These are phyloP conservation scores for Macrosiphum euphorbiae DNA, from an alignment of 2,888 invertebrate genomes.

Conservation along the genomic window DNA sequence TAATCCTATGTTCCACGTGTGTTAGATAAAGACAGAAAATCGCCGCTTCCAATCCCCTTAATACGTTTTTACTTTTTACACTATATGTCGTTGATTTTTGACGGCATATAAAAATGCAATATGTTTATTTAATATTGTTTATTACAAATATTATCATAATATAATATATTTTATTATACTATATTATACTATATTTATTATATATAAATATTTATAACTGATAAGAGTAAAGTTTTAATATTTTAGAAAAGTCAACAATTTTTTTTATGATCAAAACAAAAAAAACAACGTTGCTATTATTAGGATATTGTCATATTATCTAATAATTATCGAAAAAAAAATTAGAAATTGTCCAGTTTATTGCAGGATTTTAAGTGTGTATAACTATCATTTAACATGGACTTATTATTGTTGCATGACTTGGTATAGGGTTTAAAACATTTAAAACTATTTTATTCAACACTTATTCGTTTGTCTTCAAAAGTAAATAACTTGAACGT, in stretches of 20 bases:
- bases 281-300: not conserved
- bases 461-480: not conserved
- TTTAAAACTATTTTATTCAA: not conserved
- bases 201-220: too few species aligned
- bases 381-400: not conserved
- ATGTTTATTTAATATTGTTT: not conserved
- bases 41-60: too few species aligned
- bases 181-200: too few species aligned
- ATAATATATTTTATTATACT: too few species aligned
- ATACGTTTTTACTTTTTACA: too few species aligned
- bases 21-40: too few species aligned
- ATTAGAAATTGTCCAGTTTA: not conserved
- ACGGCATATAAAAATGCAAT: not conserved
- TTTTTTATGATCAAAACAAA: not conserved
- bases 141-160: not conserved
- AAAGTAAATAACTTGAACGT: not conserved
- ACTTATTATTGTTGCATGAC: not conserved
- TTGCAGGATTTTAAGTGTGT: not conserved
- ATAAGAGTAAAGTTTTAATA: not conserved
- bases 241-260: not conserved
- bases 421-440: not conserved
- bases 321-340: not conserved
- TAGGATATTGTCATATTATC: not conserved
- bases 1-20: too few species aligned
- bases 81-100: not conserved